Evolutionary conservation across 2,888 invertebrate species (phyloP), one percentile per base, ranked within the genome.

Genomic region (Tillus elongatus): DNA sequence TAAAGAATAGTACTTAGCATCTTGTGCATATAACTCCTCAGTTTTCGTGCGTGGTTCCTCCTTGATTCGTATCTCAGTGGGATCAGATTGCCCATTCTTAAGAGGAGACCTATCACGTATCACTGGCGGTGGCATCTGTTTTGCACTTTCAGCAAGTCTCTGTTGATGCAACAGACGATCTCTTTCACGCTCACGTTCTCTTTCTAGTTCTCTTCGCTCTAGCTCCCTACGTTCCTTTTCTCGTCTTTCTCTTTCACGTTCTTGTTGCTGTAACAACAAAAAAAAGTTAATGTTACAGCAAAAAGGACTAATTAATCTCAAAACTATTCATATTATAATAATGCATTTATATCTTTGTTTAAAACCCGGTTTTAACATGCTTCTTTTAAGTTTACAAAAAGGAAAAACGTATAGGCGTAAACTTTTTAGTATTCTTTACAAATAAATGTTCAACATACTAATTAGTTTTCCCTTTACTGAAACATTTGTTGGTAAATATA

Each of bases 71-170:
- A 79, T 59, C 16, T 74, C 73, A 28, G 42, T 30, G 1, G 47
- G 47, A 37, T 70, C 66, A 36, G 64, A 66, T 39, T 63, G 60
- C 4, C 83, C 83, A 58, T 82, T 85, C 15, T 87, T 72, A 36
- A 86, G 65, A 3, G 88, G 88, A 3, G 87, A 87, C 34, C 88
- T 72, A 45, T 81, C 81, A 3, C 80, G 60, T 40, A 66, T 50
- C 48, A 64, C 53, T 34, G 62, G 41, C 27, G 68, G 56, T 15
- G 66, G 58, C 41, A 64, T 51, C 14, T 70, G 58, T 56, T 71
- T 71, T 24, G 55, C 56, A 2, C 68, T 61, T 47, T 66, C 68
- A 37, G 67, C 71, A 36, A 75, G 54, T 33, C 73, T 63, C 45
- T 70, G 72, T 33, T 72, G 60, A 40, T 81, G 68, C 50, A 76